A percentile compares a stretch with the other conserved stretches of the same genome.
These are phyloP conservation scores for Nipponia nippon DNA, from an alignment of 2,113 vertebrate species.

Conservation along the genomic window DNA sequence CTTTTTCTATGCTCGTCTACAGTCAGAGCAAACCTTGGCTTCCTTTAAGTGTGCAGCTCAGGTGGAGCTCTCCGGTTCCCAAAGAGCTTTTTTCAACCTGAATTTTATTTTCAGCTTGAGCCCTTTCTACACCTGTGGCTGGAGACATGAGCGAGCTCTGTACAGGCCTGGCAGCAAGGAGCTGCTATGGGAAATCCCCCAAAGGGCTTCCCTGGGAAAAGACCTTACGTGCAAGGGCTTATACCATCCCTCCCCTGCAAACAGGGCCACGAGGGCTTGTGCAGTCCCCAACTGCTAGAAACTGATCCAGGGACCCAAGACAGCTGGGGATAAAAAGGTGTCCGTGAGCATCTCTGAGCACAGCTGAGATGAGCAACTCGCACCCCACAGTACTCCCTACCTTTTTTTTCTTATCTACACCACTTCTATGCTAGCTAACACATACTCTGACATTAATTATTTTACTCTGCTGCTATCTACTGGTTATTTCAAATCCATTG, in stretches of 20 bases:
- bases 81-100: background rate
- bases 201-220: background rate
- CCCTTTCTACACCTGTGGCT: background rate
- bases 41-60: background rate
- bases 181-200: background rate
- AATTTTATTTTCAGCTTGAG: background rate
- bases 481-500: background rate
- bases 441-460: background rate
- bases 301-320: too few relatives aligned
- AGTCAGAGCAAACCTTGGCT: background rate
- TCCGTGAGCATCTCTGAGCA: background rate
- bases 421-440: background rate
- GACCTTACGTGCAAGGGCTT: background rate
- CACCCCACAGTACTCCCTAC: background rate
- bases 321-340: background rate
- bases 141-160: background rate
- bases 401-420: background rate
- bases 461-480: background rate
- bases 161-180: background rate
- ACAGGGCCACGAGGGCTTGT: accelerated
- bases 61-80: background rate
- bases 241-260: background rate
- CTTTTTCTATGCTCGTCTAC: background rate
- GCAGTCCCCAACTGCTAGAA: background rate
- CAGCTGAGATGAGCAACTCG: background rate